These are phyloP conservation scores for Nesogale talazaci DNA, from an alignment of 2,113 vertebrate genomes.

Conservation along the genomic window DNA sequence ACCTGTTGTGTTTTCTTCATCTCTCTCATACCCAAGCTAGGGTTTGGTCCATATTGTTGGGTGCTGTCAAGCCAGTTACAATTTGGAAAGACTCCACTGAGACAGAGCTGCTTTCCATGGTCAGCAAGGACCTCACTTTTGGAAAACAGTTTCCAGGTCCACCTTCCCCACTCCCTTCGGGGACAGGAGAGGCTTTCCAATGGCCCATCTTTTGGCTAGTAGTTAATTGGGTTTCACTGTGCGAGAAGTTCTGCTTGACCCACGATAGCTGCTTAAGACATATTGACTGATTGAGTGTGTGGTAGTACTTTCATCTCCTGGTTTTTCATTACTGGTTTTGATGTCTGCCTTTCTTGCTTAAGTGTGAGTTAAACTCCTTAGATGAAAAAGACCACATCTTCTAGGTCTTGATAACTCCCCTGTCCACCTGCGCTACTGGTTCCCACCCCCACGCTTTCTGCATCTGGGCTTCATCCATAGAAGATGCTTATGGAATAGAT, in stretches of 20 bases:
- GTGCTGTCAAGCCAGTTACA: neutral
- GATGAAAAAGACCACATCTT: neutral
- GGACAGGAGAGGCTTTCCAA: too few relatives aligned
- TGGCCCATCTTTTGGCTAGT: too few relatives aligned
- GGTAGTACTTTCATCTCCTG: neutral
- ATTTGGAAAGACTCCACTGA: neutral
- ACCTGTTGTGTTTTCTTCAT: constrained; percentile 24
- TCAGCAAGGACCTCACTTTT: neutral
- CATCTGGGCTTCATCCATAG: neutral
- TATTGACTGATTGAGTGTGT: neutral
- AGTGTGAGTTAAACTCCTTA: neutral
- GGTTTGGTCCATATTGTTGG: neutral
- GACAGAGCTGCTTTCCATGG: neutral
- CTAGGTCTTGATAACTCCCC: neutral
- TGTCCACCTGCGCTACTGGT: too few relatives aligned
- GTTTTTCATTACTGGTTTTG: constrained; percentile 23
- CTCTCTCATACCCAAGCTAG: neutral
- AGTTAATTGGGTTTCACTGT: neutral
- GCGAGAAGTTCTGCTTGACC: neutral
- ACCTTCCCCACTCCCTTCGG: too few relatives aligned
- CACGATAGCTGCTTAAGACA: neutral
- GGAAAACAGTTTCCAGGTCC: neutral
- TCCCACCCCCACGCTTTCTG: neutral
- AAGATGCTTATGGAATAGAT: neutral
- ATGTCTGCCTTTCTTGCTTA: neutral